Percentiles rank a stretch among this genome's conserved stretches.
phyloP scores from a whole-genome alignment of 2,113 vertebrate species.

The Vulpes lagopus region DNA sequence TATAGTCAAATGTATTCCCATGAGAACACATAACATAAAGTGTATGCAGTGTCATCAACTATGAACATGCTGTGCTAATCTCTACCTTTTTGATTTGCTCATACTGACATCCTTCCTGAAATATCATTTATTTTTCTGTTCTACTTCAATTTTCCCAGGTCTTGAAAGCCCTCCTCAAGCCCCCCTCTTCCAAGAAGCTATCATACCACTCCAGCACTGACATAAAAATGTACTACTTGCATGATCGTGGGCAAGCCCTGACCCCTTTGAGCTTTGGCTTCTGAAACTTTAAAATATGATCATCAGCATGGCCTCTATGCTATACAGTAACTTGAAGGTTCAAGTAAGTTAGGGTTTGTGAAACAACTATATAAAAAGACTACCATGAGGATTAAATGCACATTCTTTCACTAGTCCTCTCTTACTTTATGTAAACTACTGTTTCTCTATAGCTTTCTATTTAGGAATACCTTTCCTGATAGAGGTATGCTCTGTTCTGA shows the following conservation, averaged over 20 bases:
- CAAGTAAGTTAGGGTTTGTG: neutral
- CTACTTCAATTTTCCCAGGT: neutral
- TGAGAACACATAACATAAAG: neutral
- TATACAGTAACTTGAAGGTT: neutral
- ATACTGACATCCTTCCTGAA: neutral
- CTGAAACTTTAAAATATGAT: constrained; percentile 20
- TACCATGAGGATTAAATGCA: neutral
- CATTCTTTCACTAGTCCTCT: neutral
- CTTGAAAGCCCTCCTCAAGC: neutral
- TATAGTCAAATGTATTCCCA: neutral
- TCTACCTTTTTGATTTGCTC: neutral
- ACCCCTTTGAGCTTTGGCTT: neutral
- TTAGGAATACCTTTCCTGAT: constrained; percentile 2
- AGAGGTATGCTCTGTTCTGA: neutral
- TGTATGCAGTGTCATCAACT: neutral
- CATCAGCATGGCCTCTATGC: neutral
- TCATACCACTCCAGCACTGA: no score
- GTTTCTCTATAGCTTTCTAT: neutral
- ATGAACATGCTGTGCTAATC: neutral
- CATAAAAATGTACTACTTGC: neutral
- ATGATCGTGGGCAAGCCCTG: neutral
- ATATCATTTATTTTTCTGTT: neutral
- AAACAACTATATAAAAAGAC: neutral
- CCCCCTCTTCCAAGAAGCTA: neutral
- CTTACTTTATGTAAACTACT: neutral